Base-by-base conservation (phyloP, 1,140 invertebrate genomes). In the Triops cancriformis region DNA sequence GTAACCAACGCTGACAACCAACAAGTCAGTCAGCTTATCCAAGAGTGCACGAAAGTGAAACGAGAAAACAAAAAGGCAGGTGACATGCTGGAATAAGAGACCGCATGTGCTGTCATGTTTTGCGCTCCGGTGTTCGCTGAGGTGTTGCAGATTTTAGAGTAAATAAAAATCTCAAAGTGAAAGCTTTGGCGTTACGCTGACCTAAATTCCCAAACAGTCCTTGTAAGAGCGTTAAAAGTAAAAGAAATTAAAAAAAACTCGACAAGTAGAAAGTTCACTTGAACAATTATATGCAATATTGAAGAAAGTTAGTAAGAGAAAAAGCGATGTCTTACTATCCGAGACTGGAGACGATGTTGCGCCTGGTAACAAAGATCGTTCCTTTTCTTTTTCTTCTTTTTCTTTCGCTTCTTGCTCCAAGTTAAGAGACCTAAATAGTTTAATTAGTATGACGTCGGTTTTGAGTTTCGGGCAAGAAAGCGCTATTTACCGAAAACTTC, bases 401-500 rank as follows among this genome's bases (percentile, higher is more conserved):
- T 95, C 93, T 76, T 93, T 89, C 23, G 94, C 94, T 85, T 97
- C 94, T 81, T 95, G 92, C 85, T 96, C 94, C 91, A 97, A 94
- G 84, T 97, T 97, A 77, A 97, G 85, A 76, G 94, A 96, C 82
- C 94, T 92, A 85, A 90, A 93, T 82, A 73, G 77, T 78, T 76
- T 41, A n/a, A 74, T 18, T 27, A 74, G 18, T 12, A 31, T n/a
- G 14, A 74, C n/a, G 27, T 18, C 6, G 14, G 26, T 1, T 26
- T 31, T 31, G 1, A 27, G 7, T 7, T 31, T 28, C 10, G 26
- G 6, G 14, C 26, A 31, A n/a, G 11, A 75, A 41, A 64, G 23
- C 37, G 41, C 11, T 18, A 79, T 82, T 83, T 84, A 90, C 88
- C 88, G 87, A 83, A 90, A 91, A 85, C 95, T 97, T 82, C 96